Evolutionary conservation across 2,113 vertebrate genomes (phyloP).

Genomic region (Poeciliopsis prolifica): DNA sequence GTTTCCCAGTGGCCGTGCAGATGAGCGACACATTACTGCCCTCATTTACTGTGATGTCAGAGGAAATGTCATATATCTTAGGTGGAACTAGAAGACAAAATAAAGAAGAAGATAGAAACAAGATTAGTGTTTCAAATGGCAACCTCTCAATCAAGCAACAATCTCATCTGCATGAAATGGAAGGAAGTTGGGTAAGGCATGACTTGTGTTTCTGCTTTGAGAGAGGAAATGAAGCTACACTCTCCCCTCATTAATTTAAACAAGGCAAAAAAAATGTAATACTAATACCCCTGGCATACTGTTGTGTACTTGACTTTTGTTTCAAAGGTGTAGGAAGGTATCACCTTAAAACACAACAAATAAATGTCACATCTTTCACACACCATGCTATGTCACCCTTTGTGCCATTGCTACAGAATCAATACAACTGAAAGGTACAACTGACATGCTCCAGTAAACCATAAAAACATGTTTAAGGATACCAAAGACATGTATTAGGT

Average conservation of each 20-base stretch:
- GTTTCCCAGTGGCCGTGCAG: slow-evolving; percentile 95
- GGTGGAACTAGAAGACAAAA: slow-evolving; percentile 88
- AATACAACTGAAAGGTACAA: not conserved
- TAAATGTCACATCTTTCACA: not conserved
- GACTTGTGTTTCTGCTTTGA: slow-evolving; percentile 3
- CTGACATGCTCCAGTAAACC: not conserved
- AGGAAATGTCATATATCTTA: slow-evolving; percentile 95
- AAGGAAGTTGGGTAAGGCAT: not conserved
- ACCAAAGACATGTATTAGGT: not conserved
- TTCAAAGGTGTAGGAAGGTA: not conserved
- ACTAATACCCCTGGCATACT: not conserved
- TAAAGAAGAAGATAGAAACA: slow-evolving; percentile 31
- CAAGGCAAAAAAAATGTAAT: not conserved
- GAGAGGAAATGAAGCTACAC: not conserved
- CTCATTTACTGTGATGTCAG: slow-evolving; percentile 92
- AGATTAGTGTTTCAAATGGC: slow-evolving; percentile 44
- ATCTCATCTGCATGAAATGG: not conserved
- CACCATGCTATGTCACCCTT: too few relatives aligned
- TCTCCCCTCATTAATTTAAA: not conserved
- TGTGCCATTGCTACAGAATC: too few relatives aligned
- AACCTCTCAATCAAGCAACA: slow-evolving; percentile 2
- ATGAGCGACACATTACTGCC: slow-evolving; percentile 94
- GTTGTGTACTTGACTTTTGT: not conserved
- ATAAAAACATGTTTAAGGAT: not conserved
- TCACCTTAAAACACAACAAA: not conserved